Base-by-base conservation (phyloP, 2,888 invertebrate genomes). In the Amorpha juglandis region DNA sequence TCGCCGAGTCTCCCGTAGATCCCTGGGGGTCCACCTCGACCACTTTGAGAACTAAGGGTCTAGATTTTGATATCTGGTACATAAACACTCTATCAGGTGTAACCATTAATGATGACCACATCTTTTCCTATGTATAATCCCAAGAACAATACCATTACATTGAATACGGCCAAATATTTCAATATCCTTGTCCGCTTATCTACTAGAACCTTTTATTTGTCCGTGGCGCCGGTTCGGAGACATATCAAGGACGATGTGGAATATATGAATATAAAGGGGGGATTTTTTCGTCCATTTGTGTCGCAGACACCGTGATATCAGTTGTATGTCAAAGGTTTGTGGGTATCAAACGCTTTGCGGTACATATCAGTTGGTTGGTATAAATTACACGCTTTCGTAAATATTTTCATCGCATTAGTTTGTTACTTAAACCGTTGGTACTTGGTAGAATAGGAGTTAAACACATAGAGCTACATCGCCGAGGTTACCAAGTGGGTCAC, bases 341-440 rank as follows among this genome's bases (percentile, higher is more conserved):
- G 14, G 53, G n/a, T 58, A 58, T 58, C 58, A 42, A 58, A 58
- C 42, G 58, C 12, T 58, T 58, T 58, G 58, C 19, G 58, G 58
- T 42, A 16, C 27, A 27, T 58, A 38, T 58, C 58, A 58, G 12
- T 19, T 42, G 42, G 16, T 38, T 38, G 58, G 38, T 6, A 19
- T 58, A 58, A 58, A 12, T 8, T 12, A 12, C 0, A 11, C 1
- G 38, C 9, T 38, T 3, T 19, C 19, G 58, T 42, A 35, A 9
- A 11, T 42, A 14, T 45, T 11, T 45, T 9, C 7, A 45, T 9
- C 45, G 45, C 45, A 14, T 45, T 1, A 11, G 45, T 45, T 45
- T 45, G 11, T 45, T 7, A 45, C 11, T 45, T 45, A 14, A 12
- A 2, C 14, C 1, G 6, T 38, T 38, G 3, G 38, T 38, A 1